A percentile compares a stretch with the other conserved stretches of the same genome.
Evolutionary conservation across 2,113 vertebrate species (phyloP).

Genomic region (Laticauda colubrina): DNA sequence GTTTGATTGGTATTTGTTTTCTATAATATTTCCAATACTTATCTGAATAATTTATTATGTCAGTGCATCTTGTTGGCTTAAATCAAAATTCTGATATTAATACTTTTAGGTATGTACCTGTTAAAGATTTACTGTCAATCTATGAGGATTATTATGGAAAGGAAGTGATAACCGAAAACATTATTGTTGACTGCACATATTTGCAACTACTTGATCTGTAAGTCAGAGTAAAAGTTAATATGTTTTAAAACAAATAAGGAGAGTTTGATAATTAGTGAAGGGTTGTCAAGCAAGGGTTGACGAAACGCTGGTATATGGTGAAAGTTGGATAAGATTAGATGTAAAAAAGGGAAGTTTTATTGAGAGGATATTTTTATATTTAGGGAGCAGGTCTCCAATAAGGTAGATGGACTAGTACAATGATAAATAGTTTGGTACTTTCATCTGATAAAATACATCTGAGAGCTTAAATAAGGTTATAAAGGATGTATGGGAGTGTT

Average conservation of each 20-base stretch:
- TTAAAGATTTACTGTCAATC: constrained; percentile 73
- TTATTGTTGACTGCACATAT: constrained; percentile 70
- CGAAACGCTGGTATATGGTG: background rate
- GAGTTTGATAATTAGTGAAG: background rate
- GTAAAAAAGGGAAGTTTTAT: background rate
- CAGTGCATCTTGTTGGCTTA: background rate
- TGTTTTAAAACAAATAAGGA: background rate
- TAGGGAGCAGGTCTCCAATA: background rate
- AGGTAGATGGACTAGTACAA: background rate
- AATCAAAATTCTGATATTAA: background rate
- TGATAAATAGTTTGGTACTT: background rate
- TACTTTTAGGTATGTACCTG: constrained; percentile 72
- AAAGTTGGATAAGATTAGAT: background rate
- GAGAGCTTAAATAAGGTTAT: background rate
- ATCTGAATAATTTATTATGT: background rate
- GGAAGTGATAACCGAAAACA: constrained; percentile 62
- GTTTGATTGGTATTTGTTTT: background rate
- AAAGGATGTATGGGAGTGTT: background rate
- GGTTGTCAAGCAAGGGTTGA: background rate
- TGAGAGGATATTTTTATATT: background rate
- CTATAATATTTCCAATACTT: background rate
- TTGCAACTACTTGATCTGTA: constrained; percentile 74
- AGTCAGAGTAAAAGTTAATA: constrained; percentile 41
- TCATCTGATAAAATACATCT: background rate
- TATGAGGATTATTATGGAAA: constrained; percentile 70